These are phyloP conservation scores for Micromys minutus DNA, from an alignment of 2,113 vertebrate genomes.

Conservation along the genomic window DNA sequence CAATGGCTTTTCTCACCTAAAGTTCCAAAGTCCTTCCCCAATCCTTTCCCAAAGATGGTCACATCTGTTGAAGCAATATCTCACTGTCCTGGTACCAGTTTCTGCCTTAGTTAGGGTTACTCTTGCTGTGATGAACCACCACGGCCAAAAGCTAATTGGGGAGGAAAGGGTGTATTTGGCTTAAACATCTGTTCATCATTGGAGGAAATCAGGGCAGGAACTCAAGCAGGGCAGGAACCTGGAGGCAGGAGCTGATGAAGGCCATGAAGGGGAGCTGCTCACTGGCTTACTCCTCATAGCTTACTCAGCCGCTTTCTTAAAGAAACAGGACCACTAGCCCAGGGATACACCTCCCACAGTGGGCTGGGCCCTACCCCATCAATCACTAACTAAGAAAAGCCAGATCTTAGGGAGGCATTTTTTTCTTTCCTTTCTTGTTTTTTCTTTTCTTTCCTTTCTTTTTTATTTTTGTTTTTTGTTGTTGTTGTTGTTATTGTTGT, in stretches of 20 bases:
- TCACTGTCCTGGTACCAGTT: not conserved
- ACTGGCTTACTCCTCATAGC: not conserved
- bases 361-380: not conserved
- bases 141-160: not conserved
- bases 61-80: not conserved
- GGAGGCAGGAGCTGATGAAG: not conserved
- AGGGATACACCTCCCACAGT: not conserved
- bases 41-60: too few relatives aligned
- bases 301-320: not conserved
- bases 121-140: not conserved
- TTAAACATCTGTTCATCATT: not conserved
- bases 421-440: too few relatives aligned
- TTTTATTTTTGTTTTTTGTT: rapidly evolving
- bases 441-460: not conserved
- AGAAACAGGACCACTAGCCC: not conserved
- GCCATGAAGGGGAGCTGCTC: not conserved
- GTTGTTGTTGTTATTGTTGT: rapidly evolving
- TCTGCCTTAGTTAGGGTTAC: not conserved
- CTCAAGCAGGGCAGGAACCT: not conserved
- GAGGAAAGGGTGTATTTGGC: not conserved
- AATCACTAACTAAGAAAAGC: not conserved
- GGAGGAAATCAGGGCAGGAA: not conserved
- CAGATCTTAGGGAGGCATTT: not conserved
- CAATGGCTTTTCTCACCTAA: not conserved
- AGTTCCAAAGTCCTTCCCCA: not conserved